Evolutionary conservation across 2,113 vertebrate species (phyloP).

Genomic region (Festucalex cinctus): DNA sequence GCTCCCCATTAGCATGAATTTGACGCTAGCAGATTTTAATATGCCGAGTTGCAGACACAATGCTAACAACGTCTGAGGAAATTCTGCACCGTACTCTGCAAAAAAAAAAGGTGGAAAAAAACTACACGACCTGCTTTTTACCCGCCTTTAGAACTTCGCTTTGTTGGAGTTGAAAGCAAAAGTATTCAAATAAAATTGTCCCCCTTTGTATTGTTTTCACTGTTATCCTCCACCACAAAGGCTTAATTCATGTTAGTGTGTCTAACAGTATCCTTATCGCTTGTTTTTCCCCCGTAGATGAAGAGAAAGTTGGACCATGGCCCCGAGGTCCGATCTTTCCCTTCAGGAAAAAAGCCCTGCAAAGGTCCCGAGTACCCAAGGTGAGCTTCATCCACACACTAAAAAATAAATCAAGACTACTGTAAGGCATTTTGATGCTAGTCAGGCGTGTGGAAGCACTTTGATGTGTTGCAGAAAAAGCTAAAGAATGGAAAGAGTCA

Average conservation of each 20-base stretch:
- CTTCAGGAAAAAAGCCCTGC: conserved; percentile 99
- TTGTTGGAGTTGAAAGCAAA: conserved; percentile 7
- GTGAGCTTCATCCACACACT: conserved; percentile 69
- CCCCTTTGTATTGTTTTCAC: neutral
- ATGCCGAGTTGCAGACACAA: conserved; percentile 34
- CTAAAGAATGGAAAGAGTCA: too few relatives aligned
- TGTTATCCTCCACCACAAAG: neutral
- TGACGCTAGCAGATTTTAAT: conserved; percentile 37
- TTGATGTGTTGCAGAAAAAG: too few relatives aligned
- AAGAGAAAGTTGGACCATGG: conserved; percentile 99
- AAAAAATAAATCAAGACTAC: neutral
- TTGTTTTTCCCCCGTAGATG: conserved; percentile 82
- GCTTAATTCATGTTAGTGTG: neutral
- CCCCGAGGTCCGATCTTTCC: conserved; percentile 98
- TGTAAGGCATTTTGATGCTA: too few relatives aligned
- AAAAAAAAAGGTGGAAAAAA: neutral
- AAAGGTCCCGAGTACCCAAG: conserved; percentile 96
- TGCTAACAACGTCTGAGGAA: conserved; percentile 42
- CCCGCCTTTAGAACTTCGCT: conserved; percentile 5
- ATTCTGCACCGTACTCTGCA: conserved; percentile 22
- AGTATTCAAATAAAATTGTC: neutral
- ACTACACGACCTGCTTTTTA: neutral
- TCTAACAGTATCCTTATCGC: conserved; percentile 22
- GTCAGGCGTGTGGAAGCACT: too few relatives aligned
- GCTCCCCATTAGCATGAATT: conserved; percentile 30